Conservation (phyloP, 2,888 invertebrate genomes). For the Stenchaetothrips biformis region DNA sequence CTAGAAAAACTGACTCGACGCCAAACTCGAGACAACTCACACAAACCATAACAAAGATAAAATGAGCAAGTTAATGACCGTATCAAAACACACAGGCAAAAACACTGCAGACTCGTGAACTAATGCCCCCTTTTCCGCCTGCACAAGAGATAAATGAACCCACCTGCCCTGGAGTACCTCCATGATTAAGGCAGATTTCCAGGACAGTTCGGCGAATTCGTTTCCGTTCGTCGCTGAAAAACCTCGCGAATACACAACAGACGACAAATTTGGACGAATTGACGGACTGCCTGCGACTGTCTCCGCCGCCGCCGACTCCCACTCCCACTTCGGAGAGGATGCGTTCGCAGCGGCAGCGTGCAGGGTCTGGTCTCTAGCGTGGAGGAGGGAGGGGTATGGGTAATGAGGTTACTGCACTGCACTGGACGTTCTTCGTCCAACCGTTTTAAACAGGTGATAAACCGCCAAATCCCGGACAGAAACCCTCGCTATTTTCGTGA, state of each 20-base stretch:
- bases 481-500: no score
- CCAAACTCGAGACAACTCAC: background rate
- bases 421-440: no score
- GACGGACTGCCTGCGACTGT: background rate
- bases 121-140: background rate
- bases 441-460: no score
- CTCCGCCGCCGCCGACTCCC: no score
- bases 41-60: background rate
- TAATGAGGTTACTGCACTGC: no score
- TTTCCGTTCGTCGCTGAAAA: background rate
- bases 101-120: background rate
- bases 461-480: no score
- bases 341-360: no score
- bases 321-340: no score
- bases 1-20: no score
- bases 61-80: background rate
- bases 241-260: background rate
- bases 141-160: background rate
- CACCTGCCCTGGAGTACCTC: background rate
- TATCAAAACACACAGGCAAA: background rate
- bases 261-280: slow-evolving; percentile 17
- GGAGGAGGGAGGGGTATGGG: no score
- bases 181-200: background rate
- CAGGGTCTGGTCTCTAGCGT: no score
- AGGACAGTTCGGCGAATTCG: background rate